Base-by-base conservation (phyloP, 1,140 invertebrate genomes). In the Vanessa tameamea region DNA sequence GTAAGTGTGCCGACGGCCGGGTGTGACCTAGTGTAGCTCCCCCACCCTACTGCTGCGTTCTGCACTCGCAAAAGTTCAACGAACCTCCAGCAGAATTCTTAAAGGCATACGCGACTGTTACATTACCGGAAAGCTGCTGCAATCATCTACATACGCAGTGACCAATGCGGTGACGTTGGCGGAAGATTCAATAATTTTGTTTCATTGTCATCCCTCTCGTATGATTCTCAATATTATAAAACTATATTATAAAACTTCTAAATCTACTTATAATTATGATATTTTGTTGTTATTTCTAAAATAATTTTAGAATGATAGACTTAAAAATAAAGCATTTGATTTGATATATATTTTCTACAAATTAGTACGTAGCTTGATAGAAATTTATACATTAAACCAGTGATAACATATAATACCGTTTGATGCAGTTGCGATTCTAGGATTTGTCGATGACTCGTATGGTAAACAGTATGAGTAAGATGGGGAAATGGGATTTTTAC, bases 51-150 rank as follows among this genome's bases (percentile, higher is more conserved):
- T 82, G 80, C 78, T 82, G 81, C 84, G 85, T 87, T 90, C 88
- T 92, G 90, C 88, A 92, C 85, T 90, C 88, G 87, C 87, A 79
- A 89, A 89, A 90, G 90, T 92, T 92, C 90, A 92, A 88, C 82
- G 90, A 92, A 92, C 90, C 80, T 86, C 67, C 75, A 85, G 86
- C 85, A 91, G 88, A 90, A 90, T 90, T 92, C 89, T 92, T 91
- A 84, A 87, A 89, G 84, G 79, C 86, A 87, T 84, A 87, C 77
- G 79, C 85, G 85, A 87, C 85, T 89, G 89, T 92, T 92, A 91
- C 90, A 92, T 92, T 92, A 91, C 87, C 88, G 88, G 88, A 88
- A 89, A 86, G 87, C 84, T 86, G 87, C 84, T 89, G 89, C 90
- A 89, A 87, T 89, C 87, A 80, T 81, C 83, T 79, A 86, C 82